Evolutionary conservation across 1,140 invertebrate species (phyloP), one percentile per base, ranked within the genome.

Genomic region (Metopolophium dirhodum): DNA sequence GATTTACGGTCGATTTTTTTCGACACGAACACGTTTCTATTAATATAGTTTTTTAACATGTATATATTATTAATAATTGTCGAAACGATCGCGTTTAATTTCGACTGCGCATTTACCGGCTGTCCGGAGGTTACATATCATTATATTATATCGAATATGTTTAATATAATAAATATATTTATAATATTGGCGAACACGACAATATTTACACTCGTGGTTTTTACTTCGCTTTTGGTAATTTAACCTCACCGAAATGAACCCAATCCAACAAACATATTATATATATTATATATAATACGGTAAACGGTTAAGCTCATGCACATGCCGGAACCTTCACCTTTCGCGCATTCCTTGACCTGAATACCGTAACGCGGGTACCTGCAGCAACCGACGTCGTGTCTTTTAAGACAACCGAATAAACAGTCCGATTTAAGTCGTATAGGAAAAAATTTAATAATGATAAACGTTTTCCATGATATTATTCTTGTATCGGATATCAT

Each of bases 331-430:
- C 91, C 91, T 92, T 92, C 91, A 92, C 91, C 91, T 92, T 51
- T 92, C 77, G 91, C 91, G 82, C 91, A 85, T 85, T 92, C 91
- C 91, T 92, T 92, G 91, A 83, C 91, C 91, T 92, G 91, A 92
- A 92, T 92, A 92, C 91, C 91, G 91, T 49, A 90, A 41, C 51
- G 23, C 54, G 88, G 9, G 37, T 45, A 23, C 14, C 61, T 37
- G 87, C 47, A 23, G 30, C 88, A 35, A 9, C 54, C 51, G 26
- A 90, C 54, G 41, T n/a, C 47, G 49, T 54, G 47, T 89, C 49
- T 54, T 35, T 54, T 26, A 54, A 37, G n/a, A 35, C 49, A 51
- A 54, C 87, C 87, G 90, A 87, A 87, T 41, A 23, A 45, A 68
- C 61, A 90, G 41, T 49, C 54, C 8, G 9, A 83, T 91, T 49